Evolutionary conservation across 1,140 invertebrate species (phyloP), one percentile per base, ranked within the genome.

Genomic region (Papilio machaon): DNA sequence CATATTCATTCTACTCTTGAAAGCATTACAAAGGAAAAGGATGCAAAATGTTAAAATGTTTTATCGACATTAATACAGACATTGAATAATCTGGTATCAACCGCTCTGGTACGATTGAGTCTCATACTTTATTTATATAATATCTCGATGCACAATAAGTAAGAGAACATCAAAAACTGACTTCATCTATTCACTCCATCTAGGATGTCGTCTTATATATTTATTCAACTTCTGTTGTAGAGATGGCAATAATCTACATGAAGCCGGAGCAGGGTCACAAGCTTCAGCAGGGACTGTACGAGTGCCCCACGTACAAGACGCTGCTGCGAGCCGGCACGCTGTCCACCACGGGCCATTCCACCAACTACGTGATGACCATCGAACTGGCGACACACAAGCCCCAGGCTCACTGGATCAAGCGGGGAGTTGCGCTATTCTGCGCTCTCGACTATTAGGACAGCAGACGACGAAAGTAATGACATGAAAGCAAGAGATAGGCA

Each of bases 281-380:
- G 75, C 86, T 95, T 2, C 76, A 82, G 17, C 80, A 76, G 60
- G 94, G 93, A 17, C 87, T 95, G 17, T 98, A 97, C 90, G 94
- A 95, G 80, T 97, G 97, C 89, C 97, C 97, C 0, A 95, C 97
- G 11, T 98, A 98, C 94, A 97, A 97, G 93, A 98, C 96, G 0
- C 95, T 95, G 83, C 95, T 95, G 82, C 94, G 97, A 75, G 96
- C 96, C 60, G 95, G 97, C 79, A 95, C 95, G n/a, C 86, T 98
- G 80, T 96, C 97, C 79, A 97, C 97, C n/a, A 96, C 97, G n/a
- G 96, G 97, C 35, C 96, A 98, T 90, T 97, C 97, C 2, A 97
- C 97, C 7, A 98, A 98, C 93, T 98, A 97, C 90, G 97, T 98
- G 17, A 90, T 98, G 80, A 95, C 96, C 15, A 96, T 97, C 74